Evolutionary conservation across 2,113 vertebrate genomes (phyloP).

Genomic region (Oncorhynchus clarkii): DNA sequence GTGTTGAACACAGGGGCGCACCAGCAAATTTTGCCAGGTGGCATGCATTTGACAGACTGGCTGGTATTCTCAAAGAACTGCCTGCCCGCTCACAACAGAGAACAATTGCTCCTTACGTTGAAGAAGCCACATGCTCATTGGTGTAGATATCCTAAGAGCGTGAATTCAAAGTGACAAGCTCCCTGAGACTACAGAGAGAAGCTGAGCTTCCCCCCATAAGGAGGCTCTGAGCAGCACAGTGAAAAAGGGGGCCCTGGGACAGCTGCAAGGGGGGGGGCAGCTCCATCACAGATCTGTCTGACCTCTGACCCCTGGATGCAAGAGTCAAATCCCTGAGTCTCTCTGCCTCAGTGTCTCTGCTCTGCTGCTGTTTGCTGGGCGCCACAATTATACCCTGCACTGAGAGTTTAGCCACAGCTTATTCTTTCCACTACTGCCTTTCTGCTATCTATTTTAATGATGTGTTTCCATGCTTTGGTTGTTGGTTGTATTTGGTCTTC

Average conservation of each 20-base stretch:
- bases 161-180: not conserved
- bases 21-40: constrained; percentile 8
- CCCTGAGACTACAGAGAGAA: not conserved
- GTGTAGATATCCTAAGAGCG: constrained; percentile 6
- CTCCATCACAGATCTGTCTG: constrained; percentile 24
- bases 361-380: not conserved
- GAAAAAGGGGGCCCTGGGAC: constrained; percentile 7
- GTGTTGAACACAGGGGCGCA: constrained; percentile 4
- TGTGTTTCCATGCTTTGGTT: not conserved
- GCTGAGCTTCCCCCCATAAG: not conserved
- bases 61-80: constrained; percentile 12
- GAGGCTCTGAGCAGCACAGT: not conserved
- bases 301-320: constrained; percentile 33
- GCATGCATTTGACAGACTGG: constrained; percentile 1
- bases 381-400: not conserved
- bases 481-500: not conserved
- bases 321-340: constrained; percentile 14
- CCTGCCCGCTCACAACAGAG: not conserved
- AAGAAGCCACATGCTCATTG: not conserved
- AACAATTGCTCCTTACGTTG: not conserved
- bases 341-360: constrained; percentile 15
- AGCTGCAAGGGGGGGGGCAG: constrained; percentile 9
- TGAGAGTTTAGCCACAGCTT: not conserved
- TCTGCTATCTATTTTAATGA: not conserved
- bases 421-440: not conserved